A percentile compares a stretch with the other conserved stretches of the same genome.
Evolutionary conservation across 2,797 vertebrate genomes (phyloP).

Genomic region (Hozukius guyotensis): DNA sequence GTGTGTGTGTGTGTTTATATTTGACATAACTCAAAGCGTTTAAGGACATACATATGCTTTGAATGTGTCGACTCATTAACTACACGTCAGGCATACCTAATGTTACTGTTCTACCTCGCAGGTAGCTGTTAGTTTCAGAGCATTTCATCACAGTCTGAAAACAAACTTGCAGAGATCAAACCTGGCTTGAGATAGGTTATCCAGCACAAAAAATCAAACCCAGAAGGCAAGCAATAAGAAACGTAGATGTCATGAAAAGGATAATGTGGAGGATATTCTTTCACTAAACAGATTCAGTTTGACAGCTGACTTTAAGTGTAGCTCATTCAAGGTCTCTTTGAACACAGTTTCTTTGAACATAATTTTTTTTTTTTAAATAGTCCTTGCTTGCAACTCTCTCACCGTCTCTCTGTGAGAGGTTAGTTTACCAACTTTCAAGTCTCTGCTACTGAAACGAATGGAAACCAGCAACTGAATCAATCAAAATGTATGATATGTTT

Average conservation of each 20-base stretch:
- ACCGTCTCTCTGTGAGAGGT: not conserved
- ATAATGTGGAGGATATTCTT: not conserved
- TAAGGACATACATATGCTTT: not conserved
- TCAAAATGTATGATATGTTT: not conserved
- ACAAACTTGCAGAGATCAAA: not conserved
- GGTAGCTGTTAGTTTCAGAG: conserved; percentile 25
- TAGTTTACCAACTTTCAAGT: not conserved
- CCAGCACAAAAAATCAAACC: not conserved
- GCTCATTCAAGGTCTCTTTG: not conserved
- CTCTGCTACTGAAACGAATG: not conserved
- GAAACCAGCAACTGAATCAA: not conserved
- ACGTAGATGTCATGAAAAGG: not conserved
- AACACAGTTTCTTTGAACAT: not conserved
- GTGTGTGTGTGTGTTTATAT: not conserved
- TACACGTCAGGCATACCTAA: not conserved
- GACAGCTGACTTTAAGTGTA: not conserved
- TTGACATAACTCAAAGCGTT: not conserved
- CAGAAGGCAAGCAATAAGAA: not conserved
- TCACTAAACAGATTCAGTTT: not conserved
- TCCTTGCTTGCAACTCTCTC: not conserved
- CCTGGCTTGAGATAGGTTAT: not conserved
- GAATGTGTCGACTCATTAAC: not conserved
- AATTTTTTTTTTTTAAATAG: not conserved
- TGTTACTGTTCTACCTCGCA: not conserved
- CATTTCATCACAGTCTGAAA: conserved; percentile 41